phyloP scores from a whole-genome alignment of 2,113 vertebrate species.

The Pagrus major region DNA sequence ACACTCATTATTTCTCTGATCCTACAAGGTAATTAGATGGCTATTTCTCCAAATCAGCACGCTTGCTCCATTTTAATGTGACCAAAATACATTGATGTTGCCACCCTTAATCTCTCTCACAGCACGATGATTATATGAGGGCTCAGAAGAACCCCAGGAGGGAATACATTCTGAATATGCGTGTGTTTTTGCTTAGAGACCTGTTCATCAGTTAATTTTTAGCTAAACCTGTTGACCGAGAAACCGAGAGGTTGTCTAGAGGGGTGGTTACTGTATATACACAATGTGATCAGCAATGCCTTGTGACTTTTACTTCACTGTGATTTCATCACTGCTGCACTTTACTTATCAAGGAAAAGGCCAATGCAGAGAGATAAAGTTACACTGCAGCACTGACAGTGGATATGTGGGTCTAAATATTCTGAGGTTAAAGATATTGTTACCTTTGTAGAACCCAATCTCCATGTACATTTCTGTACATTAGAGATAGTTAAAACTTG shows the following conservation, averaged over 20 bases:
- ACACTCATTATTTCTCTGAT: conserved; percentile 61
- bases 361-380: conserved; percentile 26
- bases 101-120: conserved; percentile 28
- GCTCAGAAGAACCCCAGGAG: background rate
- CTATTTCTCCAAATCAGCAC: conserved; percentile 49
- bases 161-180: background rate
- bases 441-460: too few species aligned
- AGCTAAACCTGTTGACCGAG: conserved; percentile 6
- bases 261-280: conserved; percentile 10
- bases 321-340: conserved; percentile 48
- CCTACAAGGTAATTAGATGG: conserved; percentile 46
- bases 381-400: conserved; percentile 2
- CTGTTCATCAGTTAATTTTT: conserved; percentile 16
- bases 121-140: background rate
- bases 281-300: conserved; percentile 26
- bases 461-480: too few species aligned
- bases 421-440: background rate
- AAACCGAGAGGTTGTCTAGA: background rate
- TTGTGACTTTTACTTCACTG: conserved; percentile 36
- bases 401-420: background rate
- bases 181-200: conserved; percentile 22
- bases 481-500: too few species aligned
- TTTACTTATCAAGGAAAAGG: conserved; percentile 40
- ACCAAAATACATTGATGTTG: conserved; percentile 47
- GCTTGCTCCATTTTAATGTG: conserved; percentile 41